Evolutionary conservation across 1,140 invertebrate species (phyloP), one percentile per base, ranked within the genome.

Genomic region (Globodera rostochiensis): DNA sequence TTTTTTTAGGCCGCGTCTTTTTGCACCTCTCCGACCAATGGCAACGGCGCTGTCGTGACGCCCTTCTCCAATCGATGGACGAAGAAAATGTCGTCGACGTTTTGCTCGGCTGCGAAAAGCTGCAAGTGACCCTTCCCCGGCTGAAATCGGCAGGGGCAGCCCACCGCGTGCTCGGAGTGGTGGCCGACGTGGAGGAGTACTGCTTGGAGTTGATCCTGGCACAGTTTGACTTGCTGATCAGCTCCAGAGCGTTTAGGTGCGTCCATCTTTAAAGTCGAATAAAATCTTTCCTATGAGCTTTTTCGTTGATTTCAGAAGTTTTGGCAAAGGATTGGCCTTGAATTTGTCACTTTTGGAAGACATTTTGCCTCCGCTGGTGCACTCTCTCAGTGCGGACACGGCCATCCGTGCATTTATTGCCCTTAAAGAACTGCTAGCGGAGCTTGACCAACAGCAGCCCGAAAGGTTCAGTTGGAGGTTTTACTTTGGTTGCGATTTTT

Each of bases 1-100:
- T 36, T 46, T 78, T 9, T 77, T 19, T 9, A 78, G 77, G 77
- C 6, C 86, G 88, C 0, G 80, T 90, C 0, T 88, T 88, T 77
- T 73, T 90, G 25, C 86, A 88, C 67, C 67, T 90, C 7, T 70
- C 76, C 69, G 87, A 85, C 36, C 79, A 78, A 36, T 88, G 88
- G 88, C 87, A 88, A 79, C 81, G 85, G 53, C 84, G 84, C 69
- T 90, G 88, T 74, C 74, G 84, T 25, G 85, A 88, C 47, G 80
- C 84, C 11, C 77, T 88, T 19, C 78, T 88, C 15, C 69, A 82
- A 45, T 60, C 82, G 6, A 80, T 88, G 9, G 80, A 84, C 73
- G 87, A 88, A 47, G 88, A 90, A 71, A 83, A 79, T 49, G 85
- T 88, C 11, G 85, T 88, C 67, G 87, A 88, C 71, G 84, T 83